Base-by-base conservation (phyloP, 2,113 vertebrate genomes). In the Odocoileus virginianus region DNA sequence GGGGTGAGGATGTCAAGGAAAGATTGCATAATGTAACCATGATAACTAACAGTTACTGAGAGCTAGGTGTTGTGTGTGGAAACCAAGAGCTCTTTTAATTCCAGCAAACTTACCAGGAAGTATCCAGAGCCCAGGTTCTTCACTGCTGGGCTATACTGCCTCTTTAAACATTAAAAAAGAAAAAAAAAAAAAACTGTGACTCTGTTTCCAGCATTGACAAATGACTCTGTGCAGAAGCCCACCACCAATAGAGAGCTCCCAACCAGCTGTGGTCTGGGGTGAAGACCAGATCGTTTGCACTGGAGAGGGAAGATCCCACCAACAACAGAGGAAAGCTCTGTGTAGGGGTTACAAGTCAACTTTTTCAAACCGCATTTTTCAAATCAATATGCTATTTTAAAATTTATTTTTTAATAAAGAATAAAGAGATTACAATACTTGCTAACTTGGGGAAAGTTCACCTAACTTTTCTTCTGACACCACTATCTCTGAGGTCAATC, bases 381-480 rank as follows among this genome's bases (percentile, higher is more conserved):
- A 87, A 57, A 82, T 55, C 30, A 40, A 30, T 6, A 60, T n/a
- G 89, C 40, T 19, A 45, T 40, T 67, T 74, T 55, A 33, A 11
- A 95, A 74, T 84, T 50, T 33, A 2, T 52, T 40, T 94, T 40
- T 92, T 21, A 74, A 88, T 43, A 54, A 84, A 96, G 7, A 74
- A 88, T 43, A 54, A 84, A 96, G 7, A 91, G 79, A 86, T 7
- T n/a, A 87, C 5, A 23, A 50, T 23, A 54, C 52, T 81, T 87
- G 54, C 71, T 47, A 90, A 90, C 45, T 87, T 74, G 55, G 30
- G 33, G 54, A 89, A 36, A 83, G 21, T 92, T 87, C 14, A 43
- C 47, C 67, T 23, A 40, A 52, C 60, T 67, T 95, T 58, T 95
- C 85, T 82, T n/a, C 79, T 85, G 30, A 17, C 55, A 30, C 57